Evolutionary conservation across 2,888 invertebrate species (phyloP).

Genomic region (Cheilosia urbana): DNA sequence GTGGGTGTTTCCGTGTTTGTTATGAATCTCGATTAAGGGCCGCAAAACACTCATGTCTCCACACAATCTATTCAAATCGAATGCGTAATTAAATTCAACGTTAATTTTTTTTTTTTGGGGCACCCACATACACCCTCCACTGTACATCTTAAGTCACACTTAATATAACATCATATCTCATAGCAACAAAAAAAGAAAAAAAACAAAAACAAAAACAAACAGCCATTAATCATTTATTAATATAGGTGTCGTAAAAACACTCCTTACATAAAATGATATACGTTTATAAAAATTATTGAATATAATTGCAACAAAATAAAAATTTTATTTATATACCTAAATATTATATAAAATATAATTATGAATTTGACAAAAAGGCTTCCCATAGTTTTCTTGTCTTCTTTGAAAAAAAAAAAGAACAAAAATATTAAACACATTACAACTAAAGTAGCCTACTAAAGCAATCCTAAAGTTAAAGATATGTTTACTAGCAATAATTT

Average conservation of each 20-base stretch:
- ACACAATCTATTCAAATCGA: too few relatives aligned
- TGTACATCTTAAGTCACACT: conserved; percentile 57
- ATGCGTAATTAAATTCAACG: background rate
- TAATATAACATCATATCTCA: conserved; percentile 70
- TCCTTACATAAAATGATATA: conserved; percentile 28
- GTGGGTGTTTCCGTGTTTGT: too few relatives aligned
- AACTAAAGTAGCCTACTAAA: conserved; percentile 74
- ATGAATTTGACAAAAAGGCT: conserved; percentile 68
- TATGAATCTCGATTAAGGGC: too few relatives aligned
- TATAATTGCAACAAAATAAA: conserved; percentile 50
- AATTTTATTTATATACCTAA: conserved; percentile 66
- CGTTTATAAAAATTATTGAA: conserved; percentile 35
- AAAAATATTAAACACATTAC: conserved; percentile 50
- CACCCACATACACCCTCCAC: conserved; percentile 2
- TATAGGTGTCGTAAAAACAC: conserved; percentile 67
- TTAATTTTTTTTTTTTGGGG: conserved; percentile 18
- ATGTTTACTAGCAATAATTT: conserved; percentile 69
- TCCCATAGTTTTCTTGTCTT: conserved; percentile 74
- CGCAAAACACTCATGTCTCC: too few relatives aligned
- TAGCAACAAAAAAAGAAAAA: conserved; percentile 20
- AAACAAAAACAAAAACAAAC: conserved; percentile 20
- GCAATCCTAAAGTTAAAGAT: conserved; percentile 74
- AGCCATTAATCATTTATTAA: conserved; percentile 69
- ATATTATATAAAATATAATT: conserved; percentile 47
- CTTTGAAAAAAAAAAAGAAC: conserved; percentile 22